phyloP scores from a whole-genome alignment of 2,888 invertebrate genomes.

The Drosophila mayaguana region DNA sequence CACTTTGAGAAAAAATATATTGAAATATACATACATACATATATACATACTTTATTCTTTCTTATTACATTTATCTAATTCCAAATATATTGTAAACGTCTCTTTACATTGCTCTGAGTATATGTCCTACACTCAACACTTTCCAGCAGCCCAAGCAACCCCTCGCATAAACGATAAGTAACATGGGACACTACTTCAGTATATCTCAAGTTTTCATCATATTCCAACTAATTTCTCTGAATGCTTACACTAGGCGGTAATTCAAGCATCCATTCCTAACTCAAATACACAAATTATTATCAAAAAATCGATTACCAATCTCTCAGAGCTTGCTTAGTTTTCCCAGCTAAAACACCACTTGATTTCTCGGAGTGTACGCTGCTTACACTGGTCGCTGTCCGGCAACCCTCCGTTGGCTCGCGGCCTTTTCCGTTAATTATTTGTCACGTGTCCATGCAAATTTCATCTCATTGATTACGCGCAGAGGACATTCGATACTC shows the following conservation, averaged over 20 bases:
- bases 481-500: slow-evolving; percentile 75
- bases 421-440: slow-evolving; percentile 68
- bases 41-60: neutral
- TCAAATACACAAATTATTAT: neutral
- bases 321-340: neutral
- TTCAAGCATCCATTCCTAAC: neutral
- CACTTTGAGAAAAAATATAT: slow-evolving; percentile 30
- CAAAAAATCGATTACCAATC: neutral
- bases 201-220: neutral
- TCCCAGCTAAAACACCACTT: neutral
- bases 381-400: slow-evolving; percentile 13
- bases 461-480: slow-evolving; percentile 76
- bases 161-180: neutral
- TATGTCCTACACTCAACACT: neutral
- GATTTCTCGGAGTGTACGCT: slow-evolving; percentile 28
- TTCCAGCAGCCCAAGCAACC: no score
- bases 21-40: no score
- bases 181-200: neutral
- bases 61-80: neutral
- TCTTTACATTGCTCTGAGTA: neutral
- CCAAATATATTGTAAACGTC: neutral
- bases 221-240: slow-evolving; percentile 5
- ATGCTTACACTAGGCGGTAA: neutral
- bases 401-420: slow-evolving; percentile 6
- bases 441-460: slow-evolving; percentile 84